Base-by-base conservation (phyloP, 2,113 vertebrate species). In the Calidris pugnax region DNA sequence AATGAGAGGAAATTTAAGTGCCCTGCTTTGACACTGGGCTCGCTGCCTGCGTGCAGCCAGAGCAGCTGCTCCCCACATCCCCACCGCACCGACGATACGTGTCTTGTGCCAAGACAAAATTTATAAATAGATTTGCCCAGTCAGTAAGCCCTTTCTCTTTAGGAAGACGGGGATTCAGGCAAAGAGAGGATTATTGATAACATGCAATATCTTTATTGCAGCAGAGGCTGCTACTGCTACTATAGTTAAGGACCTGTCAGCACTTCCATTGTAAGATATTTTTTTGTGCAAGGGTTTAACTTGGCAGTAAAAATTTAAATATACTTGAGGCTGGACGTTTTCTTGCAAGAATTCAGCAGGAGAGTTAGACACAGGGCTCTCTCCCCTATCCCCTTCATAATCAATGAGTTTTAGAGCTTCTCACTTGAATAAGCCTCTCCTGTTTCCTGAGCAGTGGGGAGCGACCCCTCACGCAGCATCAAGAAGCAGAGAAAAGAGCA, bases 51-150 rank as follows among this genome's bases (percentile, higher is more conserved):
- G 0, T 41, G 76, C 94, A 72, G 82, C 62, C 93, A 89, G 86
- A 39, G 82, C 78, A 89, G 92, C 88, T 92, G 86, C 91, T 97
- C 68, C 78, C 89, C 37, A 92, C 80, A 96, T 96, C 91, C 88
- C 57, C 57, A 62, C 83, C 79, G 62, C 73, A 53, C 80, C 95
- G 91, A 90, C 77, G 37, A 47, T 92, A 56, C 19, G 50, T 75
- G 63, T 95, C 94, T 88, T 94, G 94, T 96, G 95, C 95, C 78
- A 95, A 81, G 82, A 95, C 97, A 97, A 92, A 96, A 79, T 96
- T 97, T 97, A 97, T 96, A 97, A 97, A 97, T 97, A 97, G 96
- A 97, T 96, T 97, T 97, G 89, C 92, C 97, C 97, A 85, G 89
- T 97, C 94, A 97, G 94, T 96, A 97, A 97, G 96, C 95, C 95